Conservation (phyloP, 2,888 invertebrate genomes). For the Drosophila phalerata region DNA sequence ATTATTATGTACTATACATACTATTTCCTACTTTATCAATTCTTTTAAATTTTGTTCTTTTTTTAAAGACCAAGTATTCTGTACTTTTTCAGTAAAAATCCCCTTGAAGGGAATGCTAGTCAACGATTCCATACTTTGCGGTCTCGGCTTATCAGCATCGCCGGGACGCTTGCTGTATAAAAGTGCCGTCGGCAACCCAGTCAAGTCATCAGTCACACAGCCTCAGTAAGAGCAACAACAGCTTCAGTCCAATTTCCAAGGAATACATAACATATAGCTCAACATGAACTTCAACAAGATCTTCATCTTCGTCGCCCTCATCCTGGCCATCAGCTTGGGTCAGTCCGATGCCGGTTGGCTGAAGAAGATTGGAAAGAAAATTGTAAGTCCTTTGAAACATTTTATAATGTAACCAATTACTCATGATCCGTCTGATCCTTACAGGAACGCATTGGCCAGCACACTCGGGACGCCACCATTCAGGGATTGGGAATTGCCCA, state of each 20-base stretch:
- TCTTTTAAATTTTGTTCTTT: neutral
- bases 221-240: slow-evolving; percentile 11
- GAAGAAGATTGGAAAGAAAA: slow-evolving; percentile 78
- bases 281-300: slow-evolving; percentile 67
- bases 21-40: neutral
- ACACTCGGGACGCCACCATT: slow-evolving; percentile 77
- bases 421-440: neutral
- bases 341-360: slow-evolving; percentile 81
- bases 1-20: neutral
- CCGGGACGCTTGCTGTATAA: slow-evolving; percentile 19
- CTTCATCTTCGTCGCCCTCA: slow-evolving; percentile 65
- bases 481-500: slow-evolving; percentile 70
- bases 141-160: slow-evolving; percentile 27
- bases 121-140: neutral
- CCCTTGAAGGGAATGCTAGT: slow-evolving; percentile 13
- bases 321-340: slow-evolving; percentile 67
- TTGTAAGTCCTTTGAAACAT: slow-evolving; percentile 63
- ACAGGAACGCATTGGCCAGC: slow-evolving; percentile 74
- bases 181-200: neutral
- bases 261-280: neutral
- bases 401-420: neutral
- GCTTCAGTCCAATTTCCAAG: slow-evolving; percentile 1
- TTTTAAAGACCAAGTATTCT: neutral
- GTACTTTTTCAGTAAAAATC: slow-evolving; percentile 28
- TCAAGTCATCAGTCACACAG: slow-evolving; percentile 38